Percentiles rank a stretch among this genome's conserved stretches.
These are phyloP conservation scores for Platichthys flesus DNA, from an alignment of 2,113 vertebrate genomes.

Conservation along the genomic window DNA sequence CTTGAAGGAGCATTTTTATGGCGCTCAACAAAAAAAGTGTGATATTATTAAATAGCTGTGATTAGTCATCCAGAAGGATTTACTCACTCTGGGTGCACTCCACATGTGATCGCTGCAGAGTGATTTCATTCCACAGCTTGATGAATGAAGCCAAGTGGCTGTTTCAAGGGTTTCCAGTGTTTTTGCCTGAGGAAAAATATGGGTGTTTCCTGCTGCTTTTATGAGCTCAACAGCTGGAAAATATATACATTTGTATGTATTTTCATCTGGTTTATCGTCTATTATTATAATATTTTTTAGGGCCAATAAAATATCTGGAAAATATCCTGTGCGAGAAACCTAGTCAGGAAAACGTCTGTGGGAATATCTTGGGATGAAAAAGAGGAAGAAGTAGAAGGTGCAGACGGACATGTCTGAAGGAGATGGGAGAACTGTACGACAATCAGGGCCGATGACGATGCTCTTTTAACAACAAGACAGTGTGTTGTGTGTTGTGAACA, in stretches of 20 bases:
- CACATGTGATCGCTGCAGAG: neutral
- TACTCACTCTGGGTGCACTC: neutral
- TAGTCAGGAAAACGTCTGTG: too few species aligned
- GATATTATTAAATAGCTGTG: neutral
- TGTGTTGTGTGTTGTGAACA: too few species aligned
- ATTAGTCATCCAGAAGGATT: neutral
- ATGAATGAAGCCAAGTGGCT: slow-evolving; percentile 1
- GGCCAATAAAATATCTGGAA: too few species aligned
- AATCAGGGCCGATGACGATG: too few species aligned
- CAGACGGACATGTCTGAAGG: too few species aligned
- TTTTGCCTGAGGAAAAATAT: slow-evolving; percentile 5
- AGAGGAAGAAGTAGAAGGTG: too few species aligned
- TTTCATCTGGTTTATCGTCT: neutral
- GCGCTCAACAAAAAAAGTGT: neutral
- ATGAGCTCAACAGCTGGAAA: neutral
- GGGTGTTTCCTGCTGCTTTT: neutral
- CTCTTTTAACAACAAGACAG: too few species aligned
- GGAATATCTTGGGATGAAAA: too few species aligned
- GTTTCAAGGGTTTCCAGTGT: neutral
- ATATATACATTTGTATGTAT: neutral
- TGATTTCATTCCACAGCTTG: neutral
- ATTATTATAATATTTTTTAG: neutral
- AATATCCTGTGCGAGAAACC: too few species aligned
- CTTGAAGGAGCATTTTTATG: slow-evolving; percentile 2
- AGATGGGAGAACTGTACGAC: too few species aligned